These are phyloP conservation scores for Cactoblastis cactorum DNA, from an alignment of 2,888 invertebrate genomes.

Conservation along the genomic window DNA sequence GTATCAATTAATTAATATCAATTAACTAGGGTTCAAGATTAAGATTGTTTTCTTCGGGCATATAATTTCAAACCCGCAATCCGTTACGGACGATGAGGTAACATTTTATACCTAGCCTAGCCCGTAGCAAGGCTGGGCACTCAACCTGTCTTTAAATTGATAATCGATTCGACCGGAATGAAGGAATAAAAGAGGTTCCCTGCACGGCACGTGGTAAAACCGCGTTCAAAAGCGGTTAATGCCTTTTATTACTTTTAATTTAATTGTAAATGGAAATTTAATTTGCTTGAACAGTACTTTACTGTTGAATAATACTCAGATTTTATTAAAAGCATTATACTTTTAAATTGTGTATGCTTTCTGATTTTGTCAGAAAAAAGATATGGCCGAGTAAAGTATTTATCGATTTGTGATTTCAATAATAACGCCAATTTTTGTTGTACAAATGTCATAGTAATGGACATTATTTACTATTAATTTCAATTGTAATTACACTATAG, in stretches of 20 bases:
- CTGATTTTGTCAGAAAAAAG: too few relatives aligned
- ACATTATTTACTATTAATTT: too few relatives aligned
- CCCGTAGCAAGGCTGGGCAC: constrained; percentile 30
- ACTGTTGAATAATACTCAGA: not conserved
- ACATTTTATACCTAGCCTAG: constrained; percentile 7
- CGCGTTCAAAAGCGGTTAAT: constrained; percentile 27
- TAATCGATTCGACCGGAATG: constrained; percentile 37
- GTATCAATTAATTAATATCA: too few relatives aligned
- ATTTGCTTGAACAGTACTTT: not conserved
- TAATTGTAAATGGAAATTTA: not conserved
- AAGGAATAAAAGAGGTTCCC: constrained; percentile 31
- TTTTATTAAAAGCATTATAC: not conserved
- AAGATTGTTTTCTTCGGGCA: too few relatives aligned
- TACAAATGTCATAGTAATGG: too few relatives aligned
- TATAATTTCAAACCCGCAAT: not conserved
- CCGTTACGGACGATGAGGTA: constrained; percentile 8
- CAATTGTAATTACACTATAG: too few relatives aligned
- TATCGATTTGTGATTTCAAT: too few relatives aligned
- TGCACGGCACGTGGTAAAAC: constrained; percentile 24
- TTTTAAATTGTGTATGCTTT: too few relatives aligned
- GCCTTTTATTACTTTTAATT: constrained; percentile 21
- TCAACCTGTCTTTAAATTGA: constrained; percentile 40
- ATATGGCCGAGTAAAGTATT: too few relatives aligned
- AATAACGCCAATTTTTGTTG: too few relatives aligned
- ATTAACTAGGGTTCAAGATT: too few relatives aligned